Conservation (phyloP, 1,140 invertebrate species). For the Drosophila melanogaster region DNA sequence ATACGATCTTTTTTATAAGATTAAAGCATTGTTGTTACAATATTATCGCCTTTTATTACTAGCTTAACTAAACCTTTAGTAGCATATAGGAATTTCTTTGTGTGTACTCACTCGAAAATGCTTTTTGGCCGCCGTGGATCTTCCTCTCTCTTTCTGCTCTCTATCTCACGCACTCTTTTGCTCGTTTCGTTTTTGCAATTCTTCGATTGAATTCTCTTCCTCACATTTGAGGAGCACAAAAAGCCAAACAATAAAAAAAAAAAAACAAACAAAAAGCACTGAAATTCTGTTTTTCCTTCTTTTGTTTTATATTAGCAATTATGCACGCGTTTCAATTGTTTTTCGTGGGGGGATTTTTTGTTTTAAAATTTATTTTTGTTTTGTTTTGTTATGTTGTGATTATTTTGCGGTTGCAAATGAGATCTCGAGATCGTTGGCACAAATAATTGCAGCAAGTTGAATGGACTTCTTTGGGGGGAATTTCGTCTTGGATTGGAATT, state of each 20-base stretch:
- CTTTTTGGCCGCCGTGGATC: constrained; percentile 22
- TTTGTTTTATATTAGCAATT: constrained; percentile 21
- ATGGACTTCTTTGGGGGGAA: constrained; percentile 43
- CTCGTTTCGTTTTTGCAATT: constrained; percentile 18
- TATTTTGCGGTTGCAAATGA: constrained; percentile 31
- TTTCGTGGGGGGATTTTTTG: constrained; percentile 7
- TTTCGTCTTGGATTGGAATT: background rate
- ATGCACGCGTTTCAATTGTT: constrained; percentile 46
- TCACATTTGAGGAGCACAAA: constrained; percentile 27
- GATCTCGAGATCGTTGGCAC: constrained; percentile 33
- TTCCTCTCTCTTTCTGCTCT: constrained; percentile 11
- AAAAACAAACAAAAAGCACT: constrained; percentile 46
- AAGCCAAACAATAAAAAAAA: constrained; percentile 46
- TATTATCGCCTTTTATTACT: background rate
- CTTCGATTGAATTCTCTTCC: constrained; percentile 18
- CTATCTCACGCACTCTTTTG: constrained; percentile 15
- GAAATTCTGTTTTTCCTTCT: constrained; percentile 5
- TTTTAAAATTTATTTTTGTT: constrained; percentile 7
- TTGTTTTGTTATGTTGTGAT: constrained; percentile 22
- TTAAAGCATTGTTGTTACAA: no score
- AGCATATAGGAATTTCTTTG: background rate
- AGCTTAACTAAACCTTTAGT: background rate
- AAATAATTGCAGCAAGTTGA: constrained; percentile 60
- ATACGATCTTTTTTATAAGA: no score
- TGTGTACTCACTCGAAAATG: constrained; percentile 42